Conservation (phyloP, 23 tunicate genomes). For the Halocynthia roretzi region DNA sequence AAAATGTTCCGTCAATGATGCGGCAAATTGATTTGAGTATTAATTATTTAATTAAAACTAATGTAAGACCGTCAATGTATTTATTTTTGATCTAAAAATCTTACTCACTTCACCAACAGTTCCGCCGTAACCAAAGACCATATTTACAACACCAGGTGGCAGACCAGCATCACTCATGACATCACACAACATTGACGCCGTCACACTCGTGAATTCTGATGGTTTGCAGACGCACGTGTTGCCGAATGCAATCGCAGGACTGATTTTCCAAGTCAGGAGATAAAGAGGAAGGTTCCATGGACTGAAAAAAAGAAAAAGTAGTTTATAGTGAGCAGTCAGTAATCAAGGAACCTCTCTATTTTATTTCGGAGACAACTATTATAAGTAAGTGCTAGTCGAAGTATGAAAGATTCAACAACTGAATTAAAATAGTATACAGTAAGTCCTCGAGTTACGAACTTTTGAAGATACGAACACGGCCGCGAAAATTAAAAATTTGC, state of each 20-base stretch:
- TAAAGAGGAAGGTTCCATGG: conserved; percentile 94
- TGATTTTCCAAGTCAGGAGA: conserved; percentile 86
- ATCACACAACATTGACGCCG: conserved; percentile 63
- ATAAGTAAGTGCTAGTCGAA: neutral
- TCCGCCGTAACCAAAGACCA: conserved; percentile 75
- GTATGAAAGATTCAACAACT: neutral
- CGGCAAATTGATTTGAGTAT: neutral
- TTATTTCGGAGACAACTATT: neutral
- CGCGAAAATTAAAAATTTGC: too few relatives aligned
- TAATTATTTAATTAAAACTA: too few relatives aligned
- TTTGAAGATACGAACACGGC: too few relatives aligned
- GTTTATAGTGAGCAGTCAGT: too few relatives aligned
- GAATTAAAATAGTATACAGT: neutral
- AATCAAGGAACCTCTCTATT: too few relatives aligned
- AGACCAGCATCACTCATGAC: conserved; percentile 46
- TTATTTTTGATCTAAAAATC: neutral
- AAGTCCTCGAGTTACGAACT: too few relatives aligned
- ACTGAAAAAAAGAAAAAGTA: conserved; percentile 15
- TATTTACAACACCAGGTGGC: conserved; percentile 85
- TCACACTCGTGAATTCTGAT: conserved; percentile 74
- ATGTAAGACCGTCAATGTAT: neutral
- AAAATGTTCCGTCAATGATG: neutral
- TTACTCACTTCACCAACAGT: conserved; percentile 51
- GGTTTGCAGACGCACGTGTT: conserved; percentile 96
- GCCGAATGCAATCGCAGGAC: conserved; percentile 96